Evolutionary conservation across 2,797 vertebrate genomes (phyloP).

Genomic region (Botia kubotai): DNA sequence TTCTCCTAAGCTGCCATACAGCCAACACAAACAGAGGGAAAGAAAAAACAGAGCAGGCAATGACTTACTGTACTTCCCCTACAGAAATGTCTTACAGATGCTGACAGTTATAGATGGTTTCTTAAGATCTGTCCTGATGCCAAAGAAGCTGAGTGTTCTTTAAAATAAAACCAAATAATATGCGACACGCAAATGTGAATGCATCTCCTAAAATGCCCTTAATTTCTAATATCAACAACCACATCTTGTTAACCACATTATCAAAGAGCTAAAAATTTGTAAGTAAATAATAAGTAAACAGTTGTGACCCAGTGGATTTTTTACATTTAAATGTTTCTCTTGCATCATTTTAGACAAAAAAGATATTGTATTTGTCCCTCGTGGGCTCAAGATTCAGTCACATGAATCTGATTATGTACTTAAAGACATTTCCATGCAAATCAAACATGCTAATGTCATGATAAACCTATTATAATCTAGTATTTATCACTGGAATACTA

Average conservation of each 20-base stretch:
- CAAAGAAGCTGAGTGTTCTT: constrained; percentile 24
- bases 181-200: neutral
- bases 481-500: constrained; percentile 9
- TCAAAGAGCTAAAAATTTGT: neutral
- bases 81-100: constrained; percentile 56
- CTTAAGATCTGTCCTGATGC: constrained; percentile 51
- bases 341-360: neutral
- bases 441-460: constrained; percentile 16
- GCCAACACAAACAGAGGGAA: constrained; percentile 74
- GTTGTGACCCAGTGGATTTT: neutral
- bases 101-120: constrained; percentile 58
- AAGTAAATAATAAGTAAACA: neutral
- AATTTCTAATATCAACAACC: constrained; percentile 26
- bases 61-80: constrained; percentile 63
- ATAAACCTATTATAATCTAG: constrained; percentile 17
- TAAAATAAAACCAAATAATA: constrained; percentile 15
- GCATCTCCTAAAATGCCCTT: neutral
- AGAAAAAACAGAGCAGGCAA: constrained; percentile 71
- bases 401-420: constrained; percentile 1
- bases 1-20: constrained; percentile 71
- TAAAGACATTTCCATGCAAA: constrained; percentile 10
- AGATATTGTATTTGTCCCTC: neutral
- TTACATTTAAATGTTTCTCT: neutral
- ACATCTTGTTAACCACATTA: neutral
- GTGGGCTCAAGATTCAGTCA: neutral